Conservation (phyloP, 2,113 vertebrate species). For the Pipa parva region DNA sequence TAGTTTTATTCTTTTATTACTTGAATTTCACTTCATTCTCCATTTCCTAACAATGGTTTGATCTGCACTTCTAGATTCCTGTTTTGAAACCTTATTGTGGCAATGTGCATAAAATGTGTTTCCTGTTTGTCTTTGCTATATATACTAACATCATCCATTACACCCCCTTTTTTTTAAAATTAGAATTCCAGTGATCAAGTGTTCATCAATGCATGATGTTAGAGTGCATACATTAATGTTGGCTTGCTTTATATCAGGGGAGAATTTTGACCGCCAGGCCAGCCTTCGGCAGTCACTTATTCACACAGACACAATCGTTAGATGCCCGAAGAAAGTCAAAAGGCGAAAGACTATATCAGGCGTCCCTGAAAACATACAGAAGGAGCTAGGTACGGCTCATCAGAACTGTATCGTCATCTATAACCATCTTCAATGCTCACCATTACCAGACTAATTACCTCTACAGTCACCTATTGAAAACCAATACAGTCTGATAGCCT, state of each 20-base stretch:
- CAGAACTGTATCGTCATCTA: conserved; percentile 68
- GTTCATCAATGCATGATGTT: conserved; percentile 71
- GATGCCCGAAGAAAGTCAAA: conserved; percentile 97
- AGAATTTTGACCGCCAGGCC: conserved; percentile 98
- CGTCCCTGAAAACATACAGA: conserved; percentile 93
- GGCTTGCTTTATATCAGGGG: conserved; percentile 92
- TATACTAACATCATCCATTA: conserved; percentile 75
- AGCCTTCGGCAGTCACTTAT: conserved; percentile 95
- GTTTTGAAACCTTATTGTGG: conserved; percentile 57
- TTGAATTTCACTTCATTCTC: too few relatives aligned
- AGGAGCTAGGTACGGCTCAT: conserved; percentile 96
- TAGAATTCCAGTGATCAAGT: conserved; percentile 62
- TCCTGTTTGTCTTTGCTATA: conserved; percentile 49
- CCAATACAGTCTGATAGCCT: conserved; percentile 67
- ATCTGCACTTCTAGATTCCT: too few relatives aligned
- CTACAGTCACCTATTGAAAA: conserved; percentile 51
- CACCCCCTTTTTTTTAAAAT: conserved; percentile 63
- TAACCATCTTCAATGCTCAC: conserved; percentile 56
- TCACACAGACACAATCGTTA: conserved; percentile 96
- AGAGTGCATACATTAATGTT: conserved; percentile 78
- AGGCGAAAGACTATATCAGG: conserved; percentile 99
- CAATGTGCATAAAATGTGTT: conserved; percentile 43
- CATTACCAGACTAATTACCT: conserved; percentile 54
- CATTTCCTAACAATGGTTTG: too few relatives aligned
- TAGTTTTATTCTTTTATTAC: too few relatives aligned